Evolutionary conservation across 2,888 invertebrate species (phyloP).

Genomic region (Pogonocherus hispidulus): DNA sequence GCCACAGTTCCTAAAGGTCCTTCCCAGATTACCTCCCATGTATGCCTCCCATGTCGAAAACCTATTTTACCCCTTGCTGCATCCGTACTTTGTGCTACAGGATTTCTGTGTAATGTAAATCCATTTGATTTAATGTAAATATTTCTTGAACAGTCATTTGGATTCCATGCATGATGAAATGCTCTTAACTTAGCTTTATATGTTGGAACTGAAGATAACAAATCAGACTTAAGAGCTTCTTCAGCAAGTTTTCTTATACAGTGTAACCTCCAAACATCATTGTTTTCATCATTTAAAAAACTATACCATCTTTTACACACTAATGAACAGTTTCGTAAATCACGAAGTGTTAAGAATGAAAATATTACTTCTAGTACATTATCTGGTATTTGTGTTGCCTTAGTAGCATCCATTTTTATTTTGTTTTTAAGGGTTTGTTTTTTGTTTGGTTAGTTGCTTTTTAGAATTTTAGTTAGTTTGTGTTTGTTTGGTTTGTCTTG

Average conservation of each 20-base stretch:
- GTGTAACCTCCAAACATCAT: conserved; percentile 94
- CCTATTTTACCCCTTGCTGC: conserved; percentile 91
- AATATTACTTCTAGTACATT: conserved; percentile 91
- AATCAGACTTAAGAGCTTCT: conserved; percentile 90
- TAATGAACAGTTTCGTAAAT: conserved; percentile 89
- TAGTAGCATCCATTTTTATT: conserved; percentile 71
- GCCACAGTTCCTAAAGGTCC: conserved; percentile 98
- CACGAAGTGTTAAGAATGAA: conserved; percentile 89
- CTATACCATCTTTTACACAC: conserved; percentile 95
- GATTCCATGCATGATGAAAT: conserved; percentile 96
- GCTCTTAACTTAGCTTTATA: conserved; percentile 95
- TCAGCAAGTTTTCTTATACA: conserved; percentile 89
- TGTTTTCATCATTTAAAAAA: conserved; percentile 92
- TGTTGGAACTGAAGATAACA: conserved; percentile 88
- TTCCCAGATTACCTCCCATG: conserved; percentile 99
- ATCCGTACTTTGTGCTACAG: conserved; percentile 98
- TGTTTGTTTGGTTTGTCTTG: no score
- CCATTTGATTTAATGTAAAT: conserved; percentile 97
- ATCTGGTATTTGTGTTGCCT: conserved; percentile 79
- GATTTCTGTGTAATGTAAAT: conserved; percentile 97
- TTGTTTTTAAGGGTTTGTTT: conserved; percentile 32
- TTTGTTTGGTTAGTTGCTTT: no score
- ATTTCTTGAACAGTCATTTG: conserved; percentile 96
- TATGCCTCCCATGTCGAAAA: conserved; percentile 92
- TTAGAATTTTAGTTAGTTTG: no score